Percentiles rank a stretch among this genome's conserved stretches.
Evolutionary conservation across 2,797 vertebrate species (phyloP).

Genomic region (Neopelma chrysocephalum): DNA sequence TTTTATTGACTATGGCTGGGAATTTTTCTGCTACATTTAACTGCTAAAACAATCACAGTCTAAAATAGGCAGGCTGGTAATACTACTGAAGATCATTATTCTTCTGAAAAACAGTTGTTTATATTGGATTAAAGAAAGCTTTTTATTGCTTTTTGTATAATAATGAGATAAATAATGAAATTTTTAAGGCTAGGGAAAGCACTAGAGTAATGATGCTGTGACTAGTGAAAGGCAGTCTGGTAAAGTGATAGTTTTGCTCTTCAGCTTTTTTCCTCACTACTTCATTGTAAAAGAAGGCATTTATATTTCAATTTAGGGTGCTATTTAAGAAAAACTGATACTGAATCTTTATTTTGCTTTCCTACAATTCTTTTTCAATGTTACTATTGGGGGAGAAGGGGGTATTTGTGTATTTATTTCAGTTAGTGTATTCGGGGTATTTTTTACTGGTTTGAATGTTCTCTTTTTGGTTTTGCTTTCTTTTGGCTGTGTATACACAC

Average conservation of each 20-base stretch:
- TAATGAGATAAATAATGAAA: neutral
- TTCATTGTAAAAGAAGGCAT: neutral
- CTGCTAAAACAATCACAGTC: neutral
- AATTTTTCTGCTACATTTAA: neutral
- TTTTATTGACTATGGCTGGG: neutral
- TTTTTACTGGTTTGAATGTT: neutral
- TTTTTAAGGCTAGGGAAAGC: neutral
- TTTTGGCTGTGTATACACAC: neutral
- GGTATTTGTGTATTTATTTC: neutral
- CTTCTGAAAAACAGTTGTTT: neutral
- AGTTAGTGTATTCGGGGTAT: neutral
- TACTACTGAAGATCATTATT: neutral
- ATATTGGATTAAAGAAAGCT: neutral
- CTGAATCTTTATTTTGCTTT: neutral
- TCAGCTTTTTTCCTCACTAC: neutral
- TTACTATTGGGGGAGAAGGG: neutral
- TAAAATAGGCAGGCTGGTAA: neutral
- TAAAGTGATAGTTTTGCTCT: neutral
- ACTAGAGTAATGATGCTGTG: neutral
- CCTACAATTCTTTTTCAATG: neutral
- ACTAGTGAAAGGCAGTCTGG: neutral
- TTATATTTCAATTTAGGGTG: neutral
- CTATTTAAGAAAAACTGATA: neutral
- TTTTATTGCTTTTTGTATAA: neutral
- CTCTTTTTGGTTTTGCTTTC: neutral